These are phyloP conservation scores for Drosophila rellima DNA, from an alignment of 2,888 invertebrate genomes.

Conservation along the genomic window DNA sequence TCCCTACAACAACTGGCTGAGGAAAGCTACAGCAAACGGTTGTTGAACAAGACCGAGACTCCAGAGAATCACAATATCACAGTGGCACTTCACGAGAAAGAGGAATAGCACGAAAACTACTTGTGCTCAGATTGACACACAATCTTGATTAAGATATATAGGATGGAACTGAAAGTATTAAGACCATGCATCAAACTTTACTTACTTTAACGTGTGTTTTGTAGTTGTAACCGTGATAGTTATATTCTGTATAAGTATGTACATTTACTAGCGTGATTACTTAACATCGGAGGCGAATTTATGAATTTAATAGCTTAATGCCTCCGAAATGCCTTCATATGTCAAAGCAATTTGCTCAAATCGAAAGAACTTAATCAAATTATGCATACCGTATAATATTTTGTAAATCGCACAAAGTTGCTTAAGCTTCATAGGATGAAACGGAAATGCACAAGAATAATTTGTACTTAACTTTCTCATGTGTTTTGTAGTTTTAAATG, in stretches of 20 bases:
- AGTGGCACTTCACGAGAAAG: slow-evolving; percentile 41
- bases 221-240: slow-evolving; percentile 50
- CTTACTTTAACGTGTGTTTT: slow-evolving; percentile 56
- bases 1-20: slow-evolving; percentile 88
- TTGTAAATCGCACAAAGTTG: slow-evolving; percentile 1
- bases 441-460: slow-evolving; percentile 13
- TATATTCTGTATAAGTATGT: slow-evolving; percentile 37
- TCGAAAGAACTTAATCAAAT: slow-evolving; percentile 3
- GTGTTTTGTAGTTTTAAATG: slow-evolving; percentile 11
- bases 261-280: slow-evolving; percentile 49
- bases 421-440: not conserved
- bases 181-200: slow-evolving; percentile 50
- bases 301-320: slow-evolving; percentile 42
- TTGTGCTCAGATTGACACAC: slow-evolving; percentile 3
- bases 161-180: slow-evolving; percentile 71
- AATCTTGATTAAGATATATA: slow-evolving; percentile 33
- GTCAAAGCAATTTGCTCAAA: slow-evolving; percentile 48
- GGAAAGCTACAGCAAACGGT: slow-evolving; percentile 83
- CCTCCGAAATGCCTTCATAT: slow-evolving; percentile 40
- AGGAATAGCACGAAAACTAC: slow-evolving; percentile 38
- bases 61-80: slow-evolving; percentile 54
- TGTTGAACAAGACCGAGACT: slow-evolving; percentile 46
- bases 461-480: slow-evolving; percentile 12
- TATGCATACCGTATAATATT: not conserved
- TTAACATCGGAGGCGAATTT: slow-evolving; percentile 34